These are phyloP conservation scores for Heteropelma amictum DNA, from an alignment of 2,888 invertebrate genomes.

Conservation along the genomic window DNA sequence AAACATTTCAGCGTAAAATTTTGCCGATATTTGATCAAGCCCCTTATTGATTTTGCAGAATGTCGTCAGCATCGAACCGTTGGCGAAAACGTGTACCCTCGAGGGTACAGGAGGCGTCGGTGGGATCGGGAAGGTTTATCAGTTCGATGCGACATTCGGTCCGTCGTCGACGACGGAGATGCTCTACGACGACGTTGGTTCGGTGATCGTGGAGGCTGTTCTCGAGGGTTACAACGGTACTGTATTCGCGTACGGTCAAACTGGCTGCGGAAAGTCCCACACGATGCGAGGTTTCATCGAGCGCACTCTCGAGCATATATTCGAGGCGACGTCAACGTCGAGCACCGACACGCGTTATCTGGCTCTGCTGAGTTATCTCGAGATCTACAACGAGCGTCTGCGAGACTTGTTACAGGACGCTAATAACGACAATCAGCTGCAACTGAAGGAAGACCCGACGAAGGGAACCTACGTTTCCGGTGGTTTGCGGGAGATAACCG, in stretches of 20 bases:
- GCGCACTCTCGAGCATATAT: slow-evolving; percentile 91
- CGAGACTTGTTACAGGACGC: slow-evolving; percentile 83
- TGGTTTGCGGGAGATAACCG: slow-evolving; percentile 78
- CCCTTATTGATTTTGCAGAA: slow-evolving; percentile 78
- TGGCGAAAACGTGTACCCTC: slow-evolving; percentile 80
- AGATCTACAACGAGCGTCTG: slow-evolving; percentile 92
- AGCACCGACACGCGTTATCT: slow-evolving; percentile 84
- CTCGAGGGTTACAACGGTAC: slow-evolving; percentile 96
- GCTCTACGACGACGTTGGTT: slow-evolving; percentile 89
- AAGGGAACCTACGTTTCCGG: slow-evolving; percentile 83
- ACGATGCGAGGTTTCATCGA: slow-evolving; percentile 94
- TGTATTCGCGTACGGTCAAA: slow-evolving; percentile 96
- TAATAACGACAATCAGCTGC: slow-evolving; percentile 79
- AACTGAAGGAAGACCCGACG: slow-evolving; percentile 82
- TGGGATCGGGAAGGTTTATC: slow-evolving; percentile 74
- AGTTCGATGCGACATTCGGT: slow-evolving; percentile 91
- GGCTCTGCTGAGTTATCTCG: slow-evolving; percentile 88
- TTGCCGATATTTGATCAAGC: neutral
- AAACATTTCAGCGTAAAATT: neutral
- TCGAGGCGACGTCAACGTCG: slow-evolving; percentile 89
- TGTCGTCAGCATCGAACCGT: slow-evolving; percentile 83
- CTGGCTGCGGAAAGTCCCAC: slow-evolving; percentile 94
- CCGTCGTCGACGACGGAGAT: slow-evolving; percentile 88
- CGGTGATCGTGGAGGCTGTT: slow-evolving; percentile 83
- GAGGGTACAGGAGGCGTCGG: slow-evolving; percentile 66